Evolutionary conservation across 2,888 invertebrate genomes (phyloP).

Genomic region (Alviniconcha strummeri): DNA sequence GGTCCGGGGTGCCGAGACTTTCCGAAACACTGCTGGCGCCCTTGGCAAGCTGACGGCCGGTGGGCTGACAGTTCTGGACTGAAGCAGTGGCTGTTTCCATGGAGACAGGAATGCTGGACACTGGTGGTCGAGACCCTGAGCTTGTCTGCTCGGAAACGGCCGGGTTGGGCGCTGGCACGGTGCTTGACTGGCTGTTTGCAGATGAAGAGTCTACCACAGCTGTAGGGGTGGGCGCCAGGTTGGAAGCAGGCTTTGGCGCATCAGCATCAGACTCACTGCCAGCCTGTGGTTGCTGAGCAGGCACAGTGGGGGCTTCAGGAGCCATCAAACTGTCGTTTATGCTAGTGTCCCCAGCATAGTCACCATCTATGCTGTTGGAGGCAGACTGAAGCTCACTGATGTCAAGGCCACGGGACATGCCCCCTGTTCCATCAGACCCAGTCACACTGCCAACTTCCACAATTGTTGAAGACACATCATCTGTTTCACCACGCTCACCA

Average conservation of each 20-base stretch:
- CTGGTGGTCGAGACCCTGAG: background rate
- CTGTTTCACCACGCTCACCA: slow-evolving; percentile 26
- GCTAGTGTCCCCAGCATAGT: slow-evolving; percentile 12
- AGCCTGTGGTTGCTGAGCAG: background rate
- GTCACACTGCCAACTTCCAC: slow-evolving; percentile 43
- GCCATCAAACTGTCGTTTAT: background rate
- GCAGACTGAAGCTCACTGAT: slow-evolving; percentile 34
- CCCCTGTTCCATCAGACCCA: slow-evolving; percentile 36
- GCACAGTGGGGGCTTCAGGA: background rate
- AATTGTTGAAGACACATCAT: slow-evolving; percentile 39
- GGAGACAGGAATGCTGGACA: background rate
- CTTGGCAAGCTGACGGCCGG: background rate
- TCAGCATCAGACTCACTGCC: background rate
- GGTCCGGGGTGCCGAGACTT: slow-evolving; percentile 13
- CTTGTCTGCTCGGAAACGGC: background rate
- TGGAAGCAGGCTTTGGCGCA: too few relatives aligned
- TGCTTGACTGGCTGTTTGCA: background rate
- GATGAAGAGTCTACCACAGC: background rate
- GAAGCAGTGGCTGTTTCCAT: background rate
- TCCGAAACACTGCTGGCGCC: slow-evolving; percentile 5
- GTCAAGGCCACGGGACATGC: slow-evolving; percentile 34
- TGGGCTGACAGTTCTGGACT: background rate
- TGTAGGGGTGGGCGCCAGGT: background rate
- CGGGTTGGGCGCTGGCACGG: background rate
- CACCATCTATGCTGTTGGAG: slow-evolving; percentile 27